phyloP scores from a whole-genome alignment of 2,888 invertebrate genomes.

The Ectobius pallidus region DNA sequence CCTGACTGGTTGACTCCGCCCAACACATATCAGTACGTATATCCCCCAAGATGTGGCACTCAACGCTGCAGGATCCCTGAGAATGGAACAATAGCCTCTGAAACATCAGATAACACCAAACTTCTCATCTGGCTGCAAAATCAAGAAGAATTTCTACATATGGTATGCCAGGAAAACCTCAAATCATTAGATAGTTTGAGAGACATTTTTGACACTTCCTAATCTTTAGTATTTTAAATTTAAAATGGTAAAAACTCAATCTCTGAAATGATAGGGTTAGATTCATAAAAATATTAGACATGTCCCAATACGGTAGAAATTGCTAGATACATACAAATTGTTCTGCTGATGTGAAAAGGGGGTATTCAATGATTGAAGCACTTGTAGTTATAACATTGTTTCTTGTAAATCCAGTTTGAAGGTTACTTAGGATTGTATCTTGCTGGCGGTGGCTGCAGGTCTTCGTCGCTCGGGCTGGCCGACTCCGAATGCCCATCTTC shows the following conservation, averaged over 20 bases:
- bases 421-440: constrained; percentile 32
- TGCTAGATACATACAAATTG: background rate
- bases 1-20: too few species aligned
- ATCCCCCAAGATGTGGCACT: too few species aligned
- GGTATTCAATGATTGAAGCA: background rate
- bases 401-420: background rate
- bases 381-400: background rate
- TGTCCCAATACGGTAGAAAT: background rate
- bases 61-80: too few species aligned
- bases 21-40: too few species aligned
- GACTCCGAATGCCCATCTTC: constrained; percentile 56
- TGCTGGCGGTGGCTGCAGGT: constrained; percentile 3
- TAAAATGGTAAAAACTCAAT: background rate
- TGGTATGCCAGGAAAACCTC: too few species aligned
- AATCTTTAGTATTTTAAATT: too few species aligned
- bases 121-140: too few species aligned
- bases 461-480: constrained; percentile 28
- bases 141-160: too few species aligned
- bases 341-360: background rate
- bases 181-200: too few species aligned
- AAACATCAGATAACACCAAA: too few species aligned
- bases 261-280: constrained; percentile 11
- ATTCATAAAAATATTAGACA: background rate
- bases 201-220: too few species aligned
- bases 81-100: too few species aligned